A percentile compares a stretch with the other conserved stretches of the same genome.
phyloP scores from a whole-genome alignment of 2,113 vertebrate genomes.

The Solenodon paradoxus region DNA sequence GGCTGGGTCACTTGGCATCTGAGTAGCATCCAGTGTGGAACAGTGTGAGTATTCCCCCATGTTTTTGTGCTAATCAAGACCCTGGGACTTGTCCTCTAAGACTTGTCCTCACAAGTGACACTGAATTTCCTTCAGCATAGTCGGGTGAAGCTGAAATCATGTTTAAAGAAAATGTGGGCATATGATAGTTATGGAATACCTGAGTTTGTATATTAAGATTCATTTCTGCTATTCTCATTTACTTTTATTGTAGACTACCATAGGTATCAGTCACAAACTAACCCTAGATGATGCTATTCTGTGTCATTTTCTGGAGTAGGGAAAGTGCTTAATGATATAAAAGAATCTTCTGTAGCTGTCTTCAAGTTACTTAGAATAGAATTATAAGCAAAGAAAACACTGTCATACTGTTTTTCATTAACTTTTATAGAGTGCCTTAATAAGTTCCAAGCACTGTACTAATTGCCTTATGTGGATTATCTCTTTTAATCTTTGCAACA shows the following conservation, averaged over 20 bases:
- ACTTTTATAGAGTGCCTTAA: background rate
- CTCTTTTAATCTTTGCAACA: background rate
- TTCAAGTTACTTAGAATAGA: background rate
- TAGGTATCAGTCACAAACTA: background rate
- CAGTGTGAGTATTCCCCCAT: background rate
- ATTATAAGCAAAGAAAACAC: background rate
- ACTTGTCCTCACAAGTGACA: background rate
- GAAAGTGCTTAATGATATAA: background rate
- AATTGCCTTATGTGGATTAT: slow-evolving; percentile 6
- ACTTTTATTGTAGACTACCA: background rate
- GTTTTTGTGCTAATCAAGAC: background rate
- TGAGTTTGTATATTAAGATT: background rate
- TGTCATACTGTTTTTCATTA: background rate
- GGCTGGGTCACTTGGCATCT: background rate
- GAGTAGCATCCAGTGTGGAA: background rate
- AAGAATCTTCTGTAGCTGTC: background rate
- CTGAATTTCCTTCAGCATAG: background rate
- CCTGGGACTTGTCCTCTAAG: background rate
- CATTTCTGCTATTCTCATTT: background rate
- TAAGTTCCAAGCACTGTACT: background rate
- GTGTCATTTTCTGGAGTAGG: background rate
- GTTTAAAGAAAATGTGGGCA: background rate
- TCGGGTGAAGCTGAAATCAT: background rate
- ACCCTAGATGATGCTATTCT: background rate
- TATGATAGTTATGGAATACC: background rate